Evolutionary conservation across 2,888 invertebrate genomes (phyloP).

Genomic region (Thyatira batis): DNA sequence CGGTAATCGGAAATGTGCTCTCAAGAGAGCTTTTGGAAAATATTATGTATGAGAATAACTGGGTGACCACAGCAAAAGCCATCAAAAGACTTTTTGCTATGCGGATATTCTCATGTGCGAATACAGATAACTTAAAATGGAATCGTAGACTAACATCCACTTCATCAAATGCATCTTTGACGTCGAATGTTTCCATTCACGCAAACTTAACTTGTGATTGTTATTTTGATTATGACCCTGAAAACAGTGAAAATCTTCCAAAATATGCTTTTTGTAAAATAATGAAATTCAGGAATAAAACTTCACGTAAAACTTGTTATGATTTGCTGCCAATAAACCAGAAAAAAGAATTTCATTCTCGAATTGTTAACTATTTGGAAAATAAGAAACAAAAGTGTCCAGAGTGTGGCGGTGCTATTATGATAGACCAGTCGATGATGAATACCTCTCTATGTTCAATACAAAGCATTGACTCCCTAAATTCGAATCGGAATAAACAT

Average conservation of each 20-base stretch:
- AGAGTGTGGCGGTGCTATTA: conserved; percentile 70
- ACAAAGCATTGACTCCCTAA: not conserved
- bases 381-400: conserved; percentile 75
- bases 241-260: conserved; percentile 60
- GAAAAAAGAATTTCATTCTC: conserved; percentile 80
- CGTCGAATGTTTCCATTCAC: conserved; percentile 13
- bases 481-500: not conserved
- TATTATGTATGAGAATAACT: conserved; percentile 78
- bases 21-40: conserved; percentile 77
- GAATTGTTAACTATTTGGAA: conserved; percentile 76
- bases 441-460: conserved; percentile 25
- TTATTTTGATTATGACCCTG: conserved; percentile 60
- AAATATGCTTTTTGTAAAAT: conserved; percentile 82
- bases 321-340: conserved; percentile 79
- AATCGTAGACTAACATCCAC: conserved; percentile 32
- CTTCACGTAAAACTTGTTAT: conserved; percentile 77
- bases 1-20: conserved; percentile 81
- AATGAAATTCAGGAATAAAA: conserved; percentile 79
- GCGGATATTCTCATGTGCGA: conserved; percentile 80
- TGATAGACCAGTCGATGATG: conserved; percentile 56
- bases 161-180: conserved; percentile 22
- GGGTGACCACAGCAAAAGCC: conserved; percentile 73
- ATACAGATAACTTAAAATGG: conserved; percentile 37
- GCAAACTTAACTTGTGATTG: conserved; percentile 61
- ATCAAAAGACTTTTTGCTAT: conserved; percentile 80